These are phyloP conservation scores for Rutpela maculata DNA, from an alignment of 2,888 invertebrate genomes.

Conservation along the genomic window DNA sequence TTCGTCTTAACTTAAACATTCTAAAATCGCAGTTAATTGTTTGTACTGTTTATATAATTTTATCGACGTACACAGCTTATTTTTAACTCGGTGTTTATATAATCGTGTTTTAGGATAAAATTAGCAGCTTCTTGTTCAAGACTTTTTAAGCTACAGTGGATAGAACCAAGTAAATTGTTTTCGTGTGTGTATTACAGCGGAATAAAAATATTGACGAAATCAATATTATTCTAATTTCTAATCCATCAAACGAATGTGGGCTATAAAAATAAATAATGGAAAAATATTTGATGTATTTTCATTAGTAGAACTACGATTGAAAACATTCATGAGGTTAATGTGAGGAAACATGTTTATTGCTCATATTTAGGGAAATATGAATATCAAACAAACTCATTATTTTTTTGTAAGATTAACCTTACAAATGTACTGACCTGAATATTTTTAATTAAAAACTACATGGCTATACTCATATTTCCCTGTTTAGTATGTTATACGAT, in stretches of 20 bases:
- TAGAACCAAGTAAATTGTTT: neutral
- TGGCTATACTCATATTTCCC: too few relatives aligned
- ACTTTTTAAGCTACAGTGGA: constrained; percentile 8
- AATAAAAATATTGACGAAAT: neutral
- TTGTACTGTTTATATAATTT: constrained; percentile 30
- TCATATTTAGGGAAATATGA: too few relatives aligned
- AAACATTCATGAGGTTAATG: too few relatives aligned
- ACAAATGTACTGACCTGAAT: too few relatives aligned
- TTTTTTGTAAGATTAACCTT: too few relatives aligned
- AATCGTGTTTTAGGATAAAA: constrained; percentile 36
- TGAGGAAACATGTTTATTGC: too few relatives aligned
- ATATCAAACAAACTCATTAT: too few relatives aligned
- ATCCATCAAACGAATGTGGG: neutral
- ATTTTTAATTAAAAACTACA: too few relatives aligned
- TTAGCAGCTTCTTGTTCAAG: constrained; percentile 21
- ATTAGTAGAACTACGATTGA: neutral
- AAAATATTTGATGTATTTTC: neutral
- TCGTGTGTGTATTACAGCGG: neutral
- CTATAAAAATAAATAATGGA: constrained; percentile 2
- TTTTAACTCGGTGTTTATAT: constrained; percentile 31
- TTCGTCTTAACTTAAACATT: constrained; percentile 8
- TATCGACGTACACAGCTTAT: constrained; percentile 29
- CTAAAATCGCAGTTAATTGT: constrained; percentile 31
- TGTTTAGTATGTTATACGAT: too few relatives aligned
- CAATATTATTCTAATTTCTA: constrained; percentile 6